Evolutionary conservation across 2,113 vertebrate species (phyloP), one percentile per base, ranked within the genome.

Genomic region (Okapia johnstoni): DNA sequence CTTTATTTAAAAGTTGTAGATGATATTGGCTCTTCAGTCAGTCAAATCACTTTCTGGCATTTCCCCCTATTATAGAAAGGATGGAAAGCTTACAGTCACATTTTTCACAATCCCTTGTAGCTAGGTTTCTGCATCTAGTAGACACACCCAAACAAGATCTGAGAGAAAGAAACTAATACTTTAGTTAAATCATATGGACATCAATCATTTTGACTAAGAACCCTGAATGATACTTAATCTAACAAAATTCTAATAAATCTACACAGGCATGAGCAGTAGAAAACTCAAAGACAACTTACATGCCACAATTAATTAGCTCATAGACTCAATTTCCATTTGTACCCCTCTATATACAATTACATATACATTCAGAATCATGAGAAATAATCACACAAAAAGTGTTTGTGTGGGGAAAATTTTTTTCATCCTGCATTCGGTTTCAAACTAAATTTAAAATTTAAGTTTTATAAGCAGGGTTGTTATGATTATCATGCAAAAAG

Each of bases 391-490:
- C 28, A 16, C 58, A 94, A 92, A 80, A 88, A 13, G 6, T 63
- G 15, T 83, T 80, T 76, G 3, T 12, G 2, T 36, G 19, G 33
- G 13, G 21, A 90, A 83, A 95, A 57, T 26, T 40, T 2, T n/a
- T 89, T 76, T 84, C 55, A 80, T 13, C 5, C 4, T 87, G 2
- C 5, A 95, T 76, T 50, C 36, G 5, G 3, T 23, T 96, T 90
- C 73, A 92, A 94, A 79, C 23, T 77, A 36, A 91, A 55, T 96
- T 96, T 55, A n/a, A 96, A 92, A 48, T 77, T 19, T 55, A 90
- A 54, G 6, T 50, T 93, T 79, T 93, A 54, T 36, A 60, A 88
- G 9, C 17, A 85, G 6, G 84, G 19, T 76, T 92, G n/a, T 55
- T 85, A 58, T 40, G 85, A 61, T 77, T 88, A 60, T 66, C 55